Conservation (phyloP, 1,140 invertebrate species). For the Orius insidiosus region DNA sequence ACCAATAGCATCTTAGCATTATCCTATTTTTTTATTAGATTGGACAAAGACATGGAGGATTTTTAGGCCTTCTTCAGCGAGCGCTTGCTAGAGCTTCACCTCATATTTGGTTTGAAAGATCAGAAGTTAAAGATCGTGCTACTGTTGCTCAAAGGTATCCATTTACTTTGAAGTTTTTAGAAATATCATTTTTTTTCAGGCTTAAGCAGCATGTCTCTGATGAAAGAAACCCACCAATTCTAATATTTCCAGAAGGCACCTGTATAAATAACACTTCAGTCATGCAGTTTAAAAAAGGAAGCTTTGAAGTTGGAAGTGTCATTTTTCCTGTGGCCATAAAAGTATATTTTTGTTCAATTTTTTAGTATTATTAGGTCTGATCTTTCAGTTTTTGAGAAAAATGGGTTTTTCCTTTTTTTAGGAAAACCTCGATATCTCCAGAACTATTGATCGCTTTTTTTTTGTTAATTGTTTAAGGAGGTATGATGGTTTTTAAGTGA, state of each 20-base stretch:
- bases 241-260: conserved; percentile 98
- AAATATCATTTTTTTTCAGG: conserved; percentile 29
- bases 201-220: conserved; percentile 83
- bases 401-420: too few relatives aligned
- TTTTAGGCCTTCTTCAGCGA: conserved; percentile 84
- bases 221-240: conserved; percentile 83
- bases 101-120: conserved; percentile 98
- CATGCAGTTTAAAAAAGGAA: conserved; percentile 99
- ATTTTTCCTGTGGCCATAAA: conserved; percentile 95
- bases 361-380: too few relatives aligned
- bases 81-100: conserved; percentile 82
- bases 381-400: too few relatives aligned
- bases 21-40: conserved; percentile 47
- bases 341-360: too few relatives aligned
- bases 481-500: too few relatives aligned
- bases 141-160: conserved; percentile 72
- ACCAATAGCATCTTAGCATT: not conserved
- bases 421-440: too few relatives aligned
- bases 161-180: too few relatives aligned
- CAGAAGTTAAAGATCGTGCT: conserved; percentile 84
- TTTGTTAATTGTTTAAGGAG: too few relatives aligned
- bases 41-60: conserved; percentile 87
- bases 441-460: too few relatives aligned
- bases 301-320: conserved; percentile 89
- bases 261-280: conserved; percentile 99